phyloP scores from a whole-genome alignment of 2,888 invertebrate species.

The Dryobota labecula region DNA sequence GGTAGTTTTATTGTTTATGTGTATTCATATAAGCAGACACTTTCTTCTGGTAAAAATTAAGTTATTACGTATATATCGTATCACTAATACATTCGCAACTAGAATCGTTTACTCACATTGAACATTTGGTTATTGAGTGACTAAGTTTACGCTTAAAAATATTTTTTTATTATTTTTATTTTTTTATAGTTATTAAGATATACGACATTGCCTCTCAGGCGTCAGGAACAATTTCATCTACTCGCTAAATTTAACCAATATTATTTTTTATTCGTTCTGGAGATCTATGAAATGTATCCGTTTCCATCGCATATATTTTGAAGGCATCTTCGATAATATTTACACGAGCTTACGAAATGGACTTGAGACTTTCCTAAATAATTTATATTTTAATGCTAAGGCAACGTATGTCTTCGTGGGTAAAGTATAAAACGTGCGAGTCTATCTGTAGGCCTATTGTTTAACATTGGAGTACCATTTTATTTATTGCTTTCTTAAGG shows the following conservation, averaged over 20 bases:
- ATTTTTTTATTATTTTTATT: slow-evolving; percentile 67
- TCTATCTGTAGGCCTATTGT: slow-evolving; percentile 55
- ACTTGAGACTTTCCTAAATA: slow-evolving; percentile 52
- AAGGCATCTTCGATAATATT: slow-evolving; percentile 64
- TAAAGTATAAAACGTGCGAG: slow-evolving; percentile 44
- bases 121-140: slow-evolving; percentile 90
- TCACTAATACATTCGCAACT: slow-evolving; percentile 90
- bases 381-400: slow-evolving; percentile 61
- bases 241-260: slow-evolving; percentile 88
- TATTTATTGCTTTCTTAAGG: slow-evolving; percentile 65
- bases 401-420: slow-evolving; percentile 55
- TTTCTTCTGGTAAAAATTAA: slow-evolving; percentile 89
- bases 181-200: slow-evolving; percentile 85
- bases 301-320: slow-evolving; percentile 87
- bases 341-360: slow-evolving; percentile 62
- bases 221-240: slow-evolving; percentile 90
- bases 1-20: slow-evolving; percentile 89
- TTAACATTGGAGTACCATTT: slow-evolving; percentile 38
- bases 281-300: slow-evolving; percentile 80
- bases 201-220: slow-evolving; percentile 89
- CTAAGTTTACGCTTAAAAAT: slow-evolving; percentile 86
- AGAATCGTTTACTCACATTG: slow-evolving; percentile 90
- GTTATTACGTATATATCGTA: slow-evolving; percentile 90
- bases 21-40: slow-evolving; percentile 89
- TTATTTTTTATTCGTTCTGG: slow-evolving; percentile 78